These are phyloP conservation scores for Eubasilissa regina DNA, from an alignment of 1,140 invertebrate species.

Conservation along the genomic window DNA sequence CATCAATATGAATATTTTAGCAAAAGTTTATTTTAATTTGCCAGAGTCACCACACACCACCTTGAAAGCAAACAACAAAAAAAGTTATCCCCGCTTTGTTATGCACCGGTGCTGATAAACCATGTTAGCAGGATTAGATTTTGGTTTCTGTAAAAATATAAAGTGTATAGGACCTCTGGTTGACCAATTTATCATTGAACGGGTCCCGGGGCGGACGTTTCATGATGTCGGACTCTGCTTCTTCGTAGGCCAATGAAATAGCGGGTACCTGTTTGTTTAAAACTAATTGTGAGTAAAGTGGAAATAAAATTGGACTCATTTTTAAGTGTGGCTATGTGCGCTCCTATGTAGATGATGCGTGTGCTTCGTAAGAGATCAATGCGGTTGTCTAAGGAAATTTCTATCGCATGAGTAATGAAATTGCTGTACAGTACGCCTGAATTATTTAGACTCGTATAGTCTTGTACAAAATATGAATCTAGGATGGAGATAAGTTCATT, in stretches of 20 bases:
- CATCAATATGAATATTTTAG: constrained; percentile 21
- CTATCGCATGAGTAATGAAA: too few relatives aligned
- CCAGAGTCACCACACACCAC: constrained; percentile 41
- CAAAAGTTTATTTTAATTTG: constrained; percentile 6
- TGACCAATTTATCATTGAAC: constrained; percentile 84
- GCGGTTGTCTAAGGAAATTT: too few relatives aligned
- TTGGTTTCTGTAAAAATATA: constrained; percentile 55
- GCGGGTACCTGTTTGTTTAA: constrained; percentile 69
- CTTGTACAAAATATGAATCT: too few relatives aligned
- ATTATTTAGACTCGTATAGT: too few relatives aligned
- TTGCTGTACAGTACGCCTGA: too few relatives aligned
- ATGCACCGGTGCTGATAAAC: constrained; percentile 47
- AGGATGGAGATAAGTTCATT: too few relatives aligned
- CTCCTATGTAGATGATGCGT: background rate
- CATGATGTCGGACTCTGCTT: constrained; percentile 90
- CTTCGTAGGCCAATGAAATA: constrained; percentile 88
- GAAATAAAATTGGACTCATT: background rate
- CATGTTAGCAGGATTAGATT: constrained; percentile 57
- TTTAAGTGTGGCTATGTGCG: background rate
- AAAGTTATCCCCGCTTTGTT: constrained; percentile 33
- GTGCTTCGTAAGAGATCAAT: background rate
- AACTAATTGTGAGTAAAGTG: constrained; percentile 37
- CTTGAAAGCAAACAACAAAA: constrained; percentile 41
- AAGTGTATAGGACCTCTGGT: constrained; percentile 73
- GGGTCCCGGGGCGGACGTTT: constrained; percentile 84